Conservation (phyloP, 2,113 vertebrate genomes). For the Urocynchramus pylzowi region DNA sequence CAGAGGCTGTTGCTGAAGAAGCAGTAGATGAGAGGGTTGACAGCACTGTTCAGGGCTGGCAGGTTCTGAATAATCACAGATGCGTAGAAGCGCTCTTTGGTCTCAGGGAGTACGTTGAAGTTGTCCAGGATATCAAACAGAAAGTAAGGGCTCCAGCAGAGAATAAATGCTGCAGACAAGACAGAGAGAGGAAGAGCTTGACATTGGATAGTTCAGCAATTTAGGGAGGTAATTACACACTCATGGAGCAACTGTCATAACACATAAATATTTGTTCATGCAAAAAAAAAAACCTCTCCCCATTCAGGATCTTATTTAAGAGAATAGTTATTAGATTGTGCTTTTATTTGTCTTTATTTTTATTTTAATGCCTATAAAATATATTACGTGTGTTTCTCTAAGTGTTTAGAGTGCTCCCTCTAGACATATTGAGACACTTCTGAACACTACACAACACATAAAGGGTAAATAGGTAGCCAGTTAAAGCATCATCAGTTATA, state of each 20-base stretch:
- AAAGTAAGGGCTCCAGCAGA: conserved; percentile 82
- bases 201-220: neutral
- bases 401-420: conserved; percentile 28
- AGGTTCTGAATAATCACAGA: conserved; percentile 80
- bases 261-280: neutral
- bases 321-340: neutral
- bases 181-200: neutral
- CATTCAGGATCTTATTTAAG: conserved; percentile 3
- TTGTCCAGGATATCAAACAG: conserved; percentile 82
- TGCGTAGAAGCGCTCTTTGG: conserved; percentile 72
- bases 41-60: conserved; percentile 75
- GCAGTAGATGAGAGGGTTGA: conserved; percentile 79
- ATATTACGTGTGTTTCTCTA: neutral
- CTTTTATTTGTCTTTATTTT: conserved; percentile 31
- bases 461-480: conserved; percentile 48
- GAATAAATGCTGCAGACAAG: conserved; percentile 42
- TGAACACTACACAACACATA: neutral
- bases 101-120: conserved; percentile 77
- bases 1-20: conserved; percentile 68
- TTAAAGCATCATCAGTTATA: conserved; percentile 45
- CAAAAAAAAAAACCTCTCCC: neutral
- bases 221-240: neutral
- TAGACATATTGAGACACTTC: neutral
- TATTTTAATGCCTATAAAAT: conserved; percentile 33
- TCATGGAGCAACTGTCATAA: neutral